Evolutionary conservation across 2,113 vertebrate genomes (phyloP).

Genomic region (Stomatorhinus ivindoensis): DNA sequence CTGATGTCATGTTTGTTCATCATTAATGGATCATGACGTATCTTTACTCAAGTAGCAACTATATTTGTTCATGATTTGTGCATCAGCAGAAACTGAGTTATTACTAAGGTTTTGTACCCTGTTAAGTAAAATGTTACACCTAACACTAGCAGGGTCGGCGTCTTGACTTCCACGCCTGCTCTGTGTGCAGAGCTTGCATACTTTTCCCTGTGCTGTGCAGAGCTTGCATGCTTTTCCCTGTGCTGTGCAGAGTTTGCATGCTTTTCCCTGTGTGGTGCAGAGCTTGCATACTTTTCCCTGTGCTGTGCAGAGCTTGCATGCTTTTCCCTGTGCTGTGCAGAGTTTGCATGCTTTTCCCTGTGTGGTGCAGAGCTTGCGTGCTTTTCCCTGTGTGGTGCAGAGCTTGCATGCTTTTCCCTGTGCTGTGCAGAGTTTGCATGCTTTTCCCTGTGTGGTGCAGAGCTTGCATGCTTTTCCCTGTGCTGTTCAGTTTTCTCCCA

Average conservation of each 20-base stretch:
- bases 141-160: too few relatives aligned
- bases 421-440: background rate
- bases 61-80: too few relatives aligned
- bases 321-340: too few relatives aligned
- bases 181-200: background rate
- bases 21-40: too few relatives aligned
- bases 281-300: background rate
- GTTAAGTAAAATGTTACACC: too few relatives aligned
- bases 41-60: too few relatives aligned
- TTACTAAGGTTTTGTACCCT: too few relatives aligned
- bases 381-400: background rate
- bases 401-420: background rate
- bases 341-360: too few relatives aligned
- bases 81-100: too few relatives aligned
- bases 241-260: background rate
- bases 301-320: background rate
- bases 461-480: too few relatives aligned
- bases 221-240: background rate
- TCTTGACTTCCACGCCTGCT: background rate
- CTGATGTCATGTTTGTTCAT: too few relatives aligned
- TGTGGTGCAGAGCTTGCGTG: too few relatives aligned
- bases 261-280: background rate
- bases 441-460: background rate
- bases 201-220: background rate
- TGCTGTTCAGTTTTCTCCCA: background rate